Conservation (phyloP, 2,888 invertebrate genomes). For the Allacma fusca region DNA sequence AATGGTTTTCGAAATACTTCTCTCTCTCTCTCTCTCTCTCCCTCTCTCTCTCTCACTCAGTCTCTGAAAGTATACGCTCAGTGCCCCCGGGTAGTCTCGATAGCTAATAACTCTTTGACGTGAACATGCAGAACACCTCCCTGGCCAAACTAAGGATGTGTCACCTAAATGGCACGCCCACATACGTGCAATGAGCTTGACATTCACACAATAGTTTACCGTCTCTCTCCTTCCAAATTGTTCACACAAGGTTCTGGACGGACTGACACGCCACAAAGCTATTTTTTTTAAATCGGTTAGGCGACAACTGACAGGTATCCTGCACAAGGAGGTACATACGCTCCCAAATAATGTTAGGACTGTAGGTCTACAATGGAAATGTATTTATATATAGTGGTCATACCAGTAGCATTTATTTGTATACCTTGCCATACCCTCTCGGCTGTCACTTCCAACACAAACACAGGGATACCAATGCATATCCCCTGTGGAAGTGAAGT, state of each 20-base stretch:
- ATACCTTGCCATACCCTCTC: neutral
- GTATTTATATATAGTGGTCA: neutral
- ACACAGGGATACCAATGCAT: neutral
- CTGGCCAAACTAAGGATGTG: slow-evolving; percentile 41
- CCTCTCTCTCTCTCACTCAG: neutral
- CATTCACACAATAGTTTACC: slow-evolving; percentile 39
- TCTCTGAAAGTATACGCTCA: no score
- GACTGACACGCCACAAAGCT: slow-evolving; percentile 14
- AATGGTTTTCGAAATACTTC: slow-evolving; percentile 20
- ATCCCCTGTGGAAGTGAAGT: no score
- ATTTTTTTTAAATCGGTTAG: slow-evolving; percentile 32
- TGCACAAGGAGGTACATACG: no score
- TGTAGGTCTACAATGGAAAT: no score
- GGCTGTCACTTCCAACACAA: neutral
- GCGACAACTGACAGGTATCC: slow-evolving; percentile 31
- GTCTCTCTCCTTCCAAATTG: slow-evolving; percentile 33
- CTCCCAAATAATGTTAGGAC: no score
- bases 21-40: slow-evolving; percentile 12
- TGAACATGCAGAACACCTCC: slow-evolving; percentile 35
- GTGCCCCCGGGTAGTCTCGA: slow-evolving; percentile 30
- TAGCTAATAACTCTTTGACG: slow-evolving; percentile 37
- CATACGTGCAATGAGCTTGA: slow-evolving; percentile 40
- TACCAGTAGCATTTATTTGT: neutral
- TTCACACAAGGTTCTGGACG: slow-evolving; percentile 31
- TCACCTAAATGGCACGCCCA: slow-evolving; percentile 30